Evolutionary conservation across 2,888 invertebrate genomes (phyloP), one percentile per base, ranked within the genome.

Genomic region (Cheilosia vernalis): DNA sequence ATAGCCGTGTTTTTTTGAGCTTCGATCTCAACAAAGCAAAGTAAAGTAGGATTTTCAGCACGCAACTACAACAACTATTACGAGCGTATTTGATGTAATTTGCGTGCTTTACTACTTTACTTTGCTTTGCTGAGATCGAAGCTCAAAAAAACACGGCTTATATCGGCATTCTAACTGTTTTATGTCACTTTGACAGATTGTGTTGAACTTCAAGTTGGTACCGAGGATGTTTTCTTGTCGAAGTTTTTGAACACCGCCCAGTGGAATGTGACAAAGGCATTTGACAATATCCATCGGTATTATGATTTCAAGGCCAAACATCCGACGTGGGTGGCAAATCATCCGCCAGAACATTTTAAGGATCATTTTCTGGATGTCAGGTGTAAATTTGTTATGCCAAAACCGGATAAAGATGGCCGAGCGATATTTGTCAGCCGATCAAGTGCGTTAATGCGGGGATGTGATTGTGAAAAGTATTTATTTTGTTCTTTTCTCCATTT

Each of bases 291-390:
- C 53, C 88, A 88, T 17, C 88, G 87, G 19, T 91, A 90, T 73
- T 91, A 91, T 53, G 90, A 90, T 27, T 91, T 91, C 17, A 90
- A 91, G 80, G 76, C 83, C 0, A 87, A 88, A 21, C 87, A 91
- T 87, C 90, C 91, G 0, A 88, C 81, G 1, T 91, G 91, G 91
- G 67, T 90, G 73, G 90, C 90, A 7, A 88, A 87, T 30, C 90
- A 90, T 79, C 80, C 90, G 10, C 88, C 90, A 9, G 88, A 89
- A 47, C 87, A 90, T 63, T 91, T 89, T 69, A 89, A 89, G 2
- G 88, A 89, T 21, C 82, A 90, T 19, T 90, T 91, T 69, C 88
- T 88, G 55, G 88, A 88, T 13, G 88, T 89, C 2, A 88, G 89
- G 37, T 89, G 90, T 49, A 90, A 90, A 33, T 90, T 88, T 66